A percentile compares a stretch with the other conserved stretches of the same genome.
These are phyloP conservation scores for Allacma fusca DNA, from an alignment of 2,888 invertebrate species.

Conservation along the genomic window DNA sequence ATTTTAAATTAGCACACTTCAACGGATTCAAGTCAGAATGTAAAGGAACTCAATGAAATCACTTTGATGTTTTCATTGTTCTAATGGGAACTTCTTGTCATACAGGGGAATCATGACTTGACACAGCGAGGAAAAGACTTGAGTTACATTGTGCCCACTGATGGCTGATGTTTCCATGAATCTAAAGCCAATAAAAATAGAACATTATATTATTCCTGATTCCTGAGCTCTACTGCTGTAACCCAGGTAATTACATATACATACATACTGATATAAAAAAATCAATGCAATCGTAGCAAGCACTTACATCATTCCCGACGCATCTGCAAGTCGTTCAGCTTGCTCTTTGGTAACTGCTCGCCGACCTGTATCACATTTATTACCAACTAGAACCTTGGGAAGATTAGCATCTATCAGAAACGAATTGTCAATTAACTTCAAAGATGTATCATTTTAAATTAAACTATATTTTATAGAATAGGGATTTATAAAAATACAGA, in stretches of 20 bases:
- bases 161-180: slow-evolving; percentile 45
- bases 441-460: background rate
- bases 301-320: slow-evolving; percentile 42
- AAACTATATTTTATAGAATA: no score
- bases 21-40: no score
- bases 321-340: slow-evolving; percentile 36
- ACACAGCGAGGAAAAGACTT: slow-evolving; percentile 31
- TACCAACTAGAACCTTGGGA: slow-evolving; percentile 43
- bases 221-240: no score
- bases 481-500: no score
- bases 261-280: no score
- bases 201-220: background rate
- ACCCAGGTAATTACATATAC: no score
- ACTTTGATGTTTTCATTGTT: background rate
- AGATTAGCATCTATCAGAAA: slow-evolving; percentile 31
- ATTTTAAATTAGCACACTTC: no score
- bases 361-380: slow-evolving; percentile 47
- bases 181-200: background rate
- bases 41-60: no score
- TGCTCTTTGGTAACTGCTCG: slow-evolving; percentile 36
- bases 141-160: slow-evolving; percentile 32
- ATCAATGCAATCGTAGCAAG: background rate
- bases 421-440: no score
- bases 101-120: slow-evolving; percentile 35
- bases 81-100: slow-evolving; percentile 1